Conservation (phyloP, 2,888 invertebrate genomes). For the Nephrotoma flavescens region DNA sequence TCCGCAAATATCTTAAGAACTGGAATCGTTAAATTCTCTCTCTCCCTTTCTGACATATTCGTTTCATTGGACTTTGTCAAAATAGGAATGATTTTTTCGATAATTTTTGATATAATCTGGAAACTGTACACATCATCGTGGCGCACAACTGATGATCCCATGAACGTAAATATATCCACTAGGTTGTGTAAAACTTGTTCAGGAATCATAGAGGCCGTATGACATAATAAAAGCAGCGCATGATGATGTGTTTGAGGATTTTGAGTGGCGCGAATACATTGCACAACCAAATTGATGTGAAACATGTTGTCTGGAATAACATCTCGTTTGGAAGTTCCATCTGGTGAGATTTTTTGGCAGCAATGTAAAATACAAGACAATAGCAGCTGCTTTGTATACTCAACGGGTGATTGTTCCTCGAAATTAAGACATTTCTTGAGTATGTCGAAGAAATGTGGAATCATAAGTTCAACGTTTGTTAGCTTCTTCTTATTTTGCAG, state of each 20-base stretch:
- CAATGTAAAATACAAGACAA: slow-evolving; percentile 62
- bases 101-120: slow-evolving; percentile 78
- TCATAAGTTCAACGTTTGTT: slow-evolving; percentile 44
- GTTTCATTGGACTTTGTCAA: slow-evolving; percentile 40
- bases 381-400: slow-evolving; percentile 79
- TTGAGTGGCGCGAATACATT: slow-evolving; percentile 76
- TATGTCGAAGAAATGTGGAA: slow-evolving; percentile 64
- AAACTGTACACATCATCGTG: slow-evolving; percentile 93
- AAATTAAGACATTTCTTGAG: slow-evolving; percentile 63
- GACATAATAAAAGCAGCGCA: slow-evolving; percentile 68
- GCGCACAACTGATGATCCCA: slow-evolving; percentile 83
- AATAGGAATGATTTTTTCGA: slow-evolving; percentile 81
- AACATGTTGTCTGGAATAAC: slow-evolving; percentile 33
- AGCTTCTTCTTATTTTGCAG: slow-evolving; percentile 76
- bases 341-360: slow-evolving; percentile 40
- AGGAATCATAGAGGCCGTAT: slow-evolving; percentile 63
- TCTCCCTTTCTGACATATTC: slow-evolving; percentile 21
- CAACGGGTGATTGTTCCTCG: slow-evolving; percentile 67
- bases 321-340: slow-evolving; percentile 31
- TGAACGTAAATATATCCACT: slow-evolving; percentile 95
- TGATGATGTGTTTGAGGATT: slow-evolving; percentile 95
- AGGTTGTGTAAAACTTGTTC: slow-evolving; percentile 81
- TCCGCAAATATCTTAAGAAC: slow-evolving; percentile 82
- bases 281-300: slow-evolving; percentile 41
- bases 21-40: slow-evolving; percentile 39